Conservation (phyloP, 2,888 invertebrate species). For the Mystacides longicornis region DNA sequence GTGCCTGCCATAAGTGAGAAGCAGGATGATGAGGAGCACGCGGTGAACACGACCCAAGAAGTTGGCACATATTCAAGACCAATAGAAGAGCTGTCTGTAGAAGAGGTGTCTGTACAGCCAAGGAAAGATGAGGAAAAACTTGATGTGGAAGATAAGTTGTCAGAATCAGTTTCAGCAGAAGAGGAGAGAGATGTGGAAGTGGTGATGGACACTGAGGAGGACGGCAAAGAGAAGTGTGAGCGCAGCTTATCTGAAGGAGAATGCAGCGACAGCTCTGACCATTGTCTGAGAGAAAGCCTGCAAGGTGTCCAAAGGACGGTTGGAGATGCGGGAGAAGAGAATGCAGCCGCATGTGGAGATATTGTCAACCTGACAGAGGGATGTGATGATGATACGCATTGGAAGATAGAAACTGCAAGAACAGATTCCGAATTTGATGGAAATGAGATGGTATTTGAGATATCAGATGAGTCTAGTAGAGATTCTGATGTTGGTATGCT, state of each 20-base stretch:
- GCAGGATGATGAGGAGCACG: neutral
- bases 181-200: neutral
- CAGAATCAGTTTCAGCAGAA: neutral
- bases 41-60: neutral
- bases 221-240: conserved; percentile 8
- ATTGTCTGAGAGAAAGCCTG: conserved; percentile 34
- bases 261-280: conserved; percentile 36
- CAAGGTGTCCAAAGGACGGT: conserved; percentile 47
- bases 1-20: neutral
- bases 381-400: conserved; percentile 32
- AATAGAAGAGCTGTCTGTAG: neutral
- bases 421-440: too few relatives aligned
- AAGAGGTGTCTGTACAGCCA: neutral
- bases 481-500: conserved; percentile 36
- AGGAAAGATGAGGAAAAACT: neutral
- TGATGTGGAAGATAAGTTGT: neutral
- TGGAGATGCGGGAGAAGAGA: conserved; percentile 40
- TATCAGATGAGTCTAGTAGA: conserved; percentile 34
- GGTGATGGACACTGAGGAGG: neutral
- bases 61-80: neutral
- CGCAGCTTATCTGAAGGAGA: conserved; percentile 35
- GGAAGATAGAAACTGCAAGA: conserved; percentile 29
- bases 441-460: conserved; percentile 28
- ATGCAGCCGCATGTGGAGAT: too few relatives aligned
- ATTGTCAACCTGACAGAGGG: too few relatives aligned